A percentile compares a stretch with the other conserved stretches of the same genome.
These are phyloP conservation scores for Dendronephthya gigantea DNA, from an alignment of 64 coral and sea anemone species.

Conservation along the genomic window DNA sequence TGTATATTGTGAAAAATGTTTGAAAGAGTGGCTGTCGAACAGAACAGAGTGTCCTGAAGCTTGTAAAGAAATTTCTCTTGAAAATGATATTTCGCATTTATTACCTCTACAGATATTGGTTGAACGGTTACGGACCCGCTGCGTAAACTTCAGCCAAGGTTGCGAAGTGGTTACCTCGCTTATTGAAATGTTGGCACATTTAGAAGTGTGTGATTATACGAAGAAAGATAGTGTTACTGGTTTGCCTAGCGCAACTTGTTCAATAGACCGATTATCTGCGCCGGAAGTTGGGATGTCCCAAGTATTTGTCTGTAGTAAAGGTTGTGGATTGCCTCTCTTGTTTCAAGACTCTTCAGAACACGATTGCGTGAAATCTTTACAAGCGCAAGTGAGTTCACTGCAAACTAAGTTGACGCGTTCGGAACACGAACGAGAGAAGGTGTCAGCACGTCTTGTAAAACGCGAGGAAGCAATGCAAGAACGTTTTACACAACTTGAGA, in stretches of 20 bases:
- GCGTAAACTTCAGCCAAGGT: slow-evolving; percentile 75
- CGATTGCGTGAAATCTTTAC: slow-evolving; percentile 79
- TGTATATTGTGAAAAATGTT: slow-evolving; percentile 79
- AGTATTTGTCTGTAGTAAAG: slow-evolving; percentile 87
- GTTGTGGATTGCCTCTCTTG: slow-evolving; percentile 80
- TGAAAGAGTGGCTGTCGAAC: slow-evolving; percentile 66
- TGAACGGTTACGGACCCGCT: slow-evolving; percentile 65
- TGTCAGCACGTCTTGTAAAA: slow-evolving; percentile 58
- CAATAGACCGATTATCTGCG: slow-evolving; percentile 51
- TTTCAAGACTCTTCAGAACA: slow-evolving; percentile 55
- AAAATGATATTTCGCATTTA: slow-evolving; percentile 75
- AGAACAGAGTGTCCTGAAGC: slow-evolving; percentile 69
- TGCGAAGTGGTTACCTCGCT: slow-evolving; percentile 73
- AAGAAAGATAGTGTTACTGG: slow-evolving; percentile 46
- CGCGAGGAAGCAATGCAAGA: slow-evolving; percentile 83
- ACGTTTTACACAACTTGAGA: slow-evolving; percentile 89
- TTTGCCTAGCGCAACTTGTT: slow-evolving; percentile 21
- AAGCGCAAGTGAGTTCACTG: slow-evolving; percentile 79
- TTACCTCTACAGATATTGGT: slow-evolving; percentile 66
- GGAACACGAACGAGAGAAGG: slow-evolving; percentile 78
- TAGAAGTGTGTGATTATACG: slow-evolving; percentile 65
- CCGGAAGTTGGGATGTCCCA: slow-evolving; percentile 58
- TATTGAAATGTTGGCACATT: slow-evolving; percentile 65
- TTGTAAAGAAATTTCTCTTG: slow-evolving; percentile 89
- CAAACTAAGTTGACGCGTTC: slow-evolving; percentile 83